These are phyloP conservation scores for Hippotragus niger DNA, from an alignment of 2,113 vertebrate species.

Conservation along the genomic window DNA sequence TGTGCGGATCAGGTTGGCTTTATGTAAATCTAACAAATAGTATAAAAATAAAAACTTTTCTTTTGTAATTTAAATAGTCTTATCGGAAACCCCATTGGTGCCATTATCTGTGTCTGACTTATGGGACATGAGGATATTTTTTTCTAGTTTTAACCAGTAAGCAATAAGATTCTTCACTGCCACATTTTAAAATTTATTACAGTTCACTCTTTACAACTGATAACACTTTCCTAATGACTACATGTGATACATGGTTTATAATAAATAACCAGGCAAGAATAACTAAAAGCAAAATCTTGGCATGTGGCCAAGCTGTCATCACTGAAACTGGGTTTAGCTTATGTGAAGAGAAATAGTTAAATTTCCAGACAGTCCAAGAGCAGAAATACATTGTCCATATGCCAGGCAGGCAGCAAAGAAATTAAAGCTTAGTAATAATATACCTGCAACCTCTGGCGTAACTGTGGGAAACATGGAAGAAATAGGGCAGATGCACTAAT, in stretches of 20 bases:
- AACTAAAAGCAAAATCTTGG: not conserved
- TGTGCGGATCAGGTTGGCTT: not conserved
- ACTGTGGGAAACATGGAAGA: not conserved
- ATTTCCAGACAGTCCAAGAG: not conserved
- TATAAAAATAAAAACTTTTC: not conserved
- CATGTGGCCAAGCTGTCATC: conserved; percentile 13
- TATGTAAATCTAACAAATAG: not conserved
- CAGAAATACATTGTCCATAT: not conserved
- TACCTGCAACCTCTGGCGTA: not conserved
- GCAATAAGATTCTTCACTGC: not conserved
- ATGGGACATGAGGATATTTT: not conserved
- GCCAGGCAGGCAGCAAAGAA: conserved; percentile 19
- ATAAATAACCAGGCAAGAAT: conserved; percentile 27
- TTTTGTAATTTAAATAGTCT: not conserved
- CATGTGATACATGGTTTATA: not conserved
- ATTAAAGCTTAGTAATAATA: not conserved
- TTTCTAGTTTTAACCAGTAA: conserved; percentile 3
- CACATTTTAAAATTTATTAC: not conserved
- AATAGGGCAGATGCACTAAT: not conserved
- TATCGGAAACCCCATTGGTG: not conserved
- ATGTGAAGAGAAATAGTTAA: conserved; percentile 18
- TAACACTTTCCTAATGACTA: conserved; percentile 23
- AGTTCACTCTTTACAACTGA: not conserved
- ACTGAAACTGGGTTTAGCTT: not conserved
- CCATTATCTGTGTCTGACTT: not conserved